Percentiles rank a stretch among this genome's conserved stretches.
phyloP scores from a whole-genome alignment of 2,888 invertebrate species.

The Trachelus stipa region DNA sequence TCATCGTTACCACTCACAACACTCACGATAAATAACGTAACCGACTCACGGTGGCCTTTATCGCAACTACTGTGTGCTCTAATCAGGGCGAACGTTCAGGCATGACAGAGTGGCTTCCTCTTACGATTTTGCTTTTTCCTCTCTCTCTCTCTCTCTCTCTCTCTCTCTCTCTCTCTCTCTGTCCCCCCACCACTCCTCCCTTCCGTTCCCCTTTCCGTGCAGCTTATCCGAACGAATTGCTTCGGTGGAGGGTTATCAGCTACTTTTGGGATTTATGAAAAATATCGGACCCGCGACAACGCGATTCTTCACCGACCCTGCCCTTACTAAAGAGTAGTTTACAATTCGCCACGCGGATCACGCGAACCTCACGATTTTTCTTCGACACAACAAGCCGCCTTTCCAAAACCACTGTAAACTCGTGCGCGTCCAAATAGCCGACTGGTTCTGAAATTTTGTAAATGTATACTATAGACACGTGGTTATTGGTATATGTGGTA shows the following conservation, averaged over 20 bases:
- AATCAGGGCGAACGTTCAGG: conserved; percentile 16
- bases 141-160: neutral
- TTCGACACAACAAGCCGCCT: neutral
- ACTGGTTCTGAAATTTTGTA: neutral
- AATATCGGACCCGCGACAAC: neutral
- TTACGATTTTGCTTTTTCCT: conserved; percentile 36
- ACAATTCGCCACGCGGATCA: neutral
- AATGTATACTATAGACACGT: neutral
- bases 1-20: conserved; percentile 43
- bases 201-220: neutral
- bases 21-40: conserved; percentile 36
- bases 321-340: neutral
- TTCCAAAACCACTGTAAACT: neutral
- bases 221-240: conserved; percentile 6
- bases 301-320: neutral
- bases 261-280: conserved; percentile 4
- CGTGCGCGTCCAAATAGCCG: neutral
- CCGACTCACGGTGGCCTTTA: conserved; percentile 15
- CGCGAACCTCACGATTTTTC: neutral
- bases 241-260: neutral
- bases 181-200: conserved; percentile 13
- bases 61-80: neutral
- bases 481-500: neutral
- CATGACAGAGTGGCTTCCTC: conserved; percentile 53
- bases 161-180: conserved; percentile 23